phyloP scores from a whole-genome alignment of 2,888 invertebrate genomes.

The Troides oblongomaculatus region DNA sequence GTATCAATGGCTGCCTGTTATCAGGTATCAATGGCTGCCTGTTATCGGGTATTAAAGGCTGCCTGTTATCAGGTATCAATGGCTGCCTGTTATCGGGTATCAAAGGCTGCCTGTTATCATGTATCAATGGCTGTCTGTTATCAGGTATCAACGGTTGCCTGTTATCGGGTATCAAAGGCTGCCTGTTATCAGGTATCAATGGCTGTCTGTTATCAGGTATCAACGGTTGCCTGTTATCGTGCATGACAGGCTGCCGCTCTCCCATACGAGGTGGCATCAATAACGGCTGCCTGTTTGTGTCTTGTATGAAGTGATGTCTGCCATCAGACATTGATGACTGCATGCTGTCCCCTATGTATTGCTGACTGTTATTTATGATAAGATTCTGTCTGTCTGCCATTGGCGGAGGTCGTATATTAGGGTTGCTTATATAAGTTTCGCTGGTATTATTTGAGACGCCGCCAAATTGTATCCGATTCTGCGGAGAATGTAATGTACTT shows the following conservation, averaged over 20 bases:
- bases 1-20: constrained; percentile 4
- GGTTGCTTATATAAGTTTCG: constrained; percentile 18
- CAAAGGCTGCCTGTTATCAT: neutral
- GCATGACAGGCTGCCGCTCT: constrained; percentile 7
- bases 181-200: neutral
- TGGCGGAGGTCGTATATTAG: constrained; percentile 7
- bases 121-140: constrained; percentile 1
- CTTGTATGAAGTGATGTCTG: constrained; percentile 1
- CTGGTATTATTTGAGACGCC: constrained; percentile 4
- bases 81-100: constrained; percentile 4
- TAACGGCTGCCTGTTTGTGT: constrained; percentile 4
- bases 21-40: neutral
- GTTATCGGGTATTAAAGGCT: constrained; percentile 4
- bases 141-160: neutral
- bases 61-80: neutral
- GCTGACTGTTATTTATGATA: constrained; percentile 7
- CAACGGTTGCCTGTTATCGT: constrained; percentile 4
- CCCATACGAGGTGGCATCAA: neutral
- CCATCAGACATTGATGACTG: neutral
- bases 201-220: constrained; percentile 6
- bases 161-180: neutral
- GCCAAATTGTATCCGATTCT: constrained; percentile 6
- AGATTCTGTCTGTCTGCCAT: neutral
- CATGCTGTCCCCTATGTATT: neutral
- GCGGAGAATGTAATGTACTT: neutral